Conservation (phyloP, 1,140 invertebrate species). For the Onthophagus taurus region DNA sequence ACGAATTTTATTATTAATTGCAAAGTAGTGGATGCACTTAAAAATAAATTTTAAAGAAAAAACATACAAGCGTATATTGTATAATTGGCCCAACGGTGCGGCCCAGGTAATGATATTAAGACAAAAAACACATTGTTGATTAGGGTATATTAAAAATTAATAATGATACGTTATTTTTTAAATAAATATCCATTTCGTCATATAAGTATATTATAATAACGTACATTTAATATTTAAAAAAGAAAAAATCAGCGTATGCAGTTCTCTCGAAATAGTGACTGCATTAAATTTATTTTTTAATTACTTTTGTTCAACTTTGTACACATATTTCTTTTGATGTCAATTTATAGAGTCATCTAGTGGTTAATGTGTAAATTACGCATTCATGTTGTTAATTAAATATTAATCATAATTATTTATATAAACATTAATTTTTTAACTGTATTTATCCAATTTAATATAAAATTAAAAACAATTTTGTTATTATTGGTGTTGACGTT, state of each 20-base stretch:
- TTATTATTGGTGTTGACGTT: no score
- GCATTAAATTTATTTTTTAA: slow-evolving; percentile 16
- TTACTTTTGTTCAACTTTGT: no score
- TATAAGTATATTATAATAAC: slow-evolving; percentile 31
- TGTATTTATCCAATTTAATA: no score
- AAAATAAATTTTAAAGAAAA: no score
- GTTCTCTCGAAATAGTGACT: slow-evolving; percentile 28
- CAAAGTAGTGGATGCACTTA: slow-evolving; percentile 26
- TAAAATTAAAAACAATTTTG: no score
- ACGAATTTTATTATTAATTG: background rate
- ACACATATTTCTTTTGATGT: slow-evolving; percentile 21
- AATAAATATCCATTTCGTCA: slow-evolving; percentile 30
- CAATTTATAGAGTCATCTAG: slow-evolving; percentile 15
- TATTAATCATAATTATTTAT: no score
- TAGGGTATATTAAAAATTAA: no score
- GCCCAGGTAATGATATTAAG: slow-evolving; percentile 7
- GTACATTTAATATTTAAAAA: slow-evolving; percentile 19
- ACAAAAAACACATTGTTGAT: slow-evolving; percentile 27
- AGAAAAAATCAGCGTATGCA: slow-evolving; percentile 22
- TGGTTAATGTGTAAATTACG: no score
- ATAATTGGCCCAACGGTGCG: slow-evolving; percentile 19
- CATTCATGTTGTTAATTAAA: no score
- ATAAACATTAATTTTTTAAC: no score
- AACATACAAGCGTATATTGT: no score
- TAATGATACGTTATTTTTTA: slow-evolving; percentile 31